Evolutionary conservation across 37 sponge, comb jelly and placozoan genomes (phyloP), one percentile per base, ranked within the genome.

Genomic region (Diacarnus erythraeanus): DNA sequence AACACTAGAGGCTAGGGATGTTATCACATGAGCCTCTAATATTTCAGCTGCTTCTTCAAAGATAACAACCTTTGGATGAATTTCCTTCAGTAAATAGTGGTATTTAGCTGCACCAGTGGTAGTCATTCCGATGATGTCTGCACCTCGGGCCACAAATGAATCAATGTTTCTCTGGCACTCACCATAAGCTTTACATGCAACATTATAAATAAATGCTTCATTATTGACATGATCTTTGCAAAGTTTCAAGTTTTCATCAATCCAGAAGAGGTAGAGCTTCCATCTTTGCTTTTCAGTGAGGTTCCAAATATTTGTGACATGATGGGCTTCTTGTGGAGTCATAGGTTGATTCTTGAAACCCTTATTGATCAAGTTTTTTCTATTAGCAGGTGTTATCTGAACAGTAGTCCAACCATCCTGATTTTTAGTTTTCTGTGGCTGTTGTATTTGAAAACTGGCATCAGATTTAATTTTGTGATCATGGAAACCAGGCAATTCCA

Each of bases 41-140:
- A 97, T 86, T 43, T 97, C 98, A 42, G 98, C 98, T 40, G 95
- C 95, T 73, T 97, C 98, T 89, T 97, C 98, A 44, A 97, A 77
- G 39, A 97, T 77, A n/a, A 97, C 80, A 56, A 97, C 90, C 79
- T 86, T 92, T 59, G 98, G 95, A 43, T 37, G 54, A 10, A 92
- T 40, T 33, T 71, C 74, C 17, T 87, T 56, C 21, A 90, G 58
- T 33, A 97, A 67, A 43, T 87, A 63, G 36, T 79, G 71, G 43
- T 97, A 69, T 38, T 93, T 92, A 22, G 98, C 91, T 33, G 95
- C 95, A 43, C 98, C 98, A 75, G 93, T 95, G 15, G 93, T 97
- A 26, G 98, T 97, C 87, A 93, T 85, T 0, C 98, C 98, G 74
- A 97, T 82, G 35, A 97, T 78, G 71, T 85, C 85, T 39, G 93